A percentile compares a stretch with the other conserved stretches of the same genome.
Conservation (phyloP, 2,113 vertebrate species). For the Rhegmatorhina hoffmannsi region DNA sequence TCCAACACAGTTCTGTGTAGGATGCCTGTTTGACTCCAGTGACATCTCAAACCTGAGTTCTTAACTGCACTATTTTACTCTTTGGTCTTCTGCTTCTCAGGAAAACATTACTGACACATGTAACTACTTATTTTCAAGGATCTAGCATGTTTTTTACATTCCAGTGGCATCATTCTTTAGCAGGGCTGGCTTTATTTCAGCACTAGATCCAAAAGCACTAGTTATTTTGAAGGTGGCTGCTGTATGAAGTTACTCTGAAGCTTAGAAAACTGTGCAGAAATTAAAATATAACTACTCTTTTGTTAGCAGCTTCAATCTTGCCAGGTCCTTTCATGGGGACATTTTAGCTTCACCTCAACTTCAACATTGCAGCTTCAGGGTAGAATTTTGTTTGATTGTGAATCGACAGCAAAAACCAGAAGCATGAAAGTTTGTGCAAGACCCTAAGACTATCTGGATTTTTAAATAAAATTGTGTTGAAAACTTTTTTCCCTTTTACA, state of each 20-base stretch:
- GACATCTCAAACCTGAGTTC: neutral
- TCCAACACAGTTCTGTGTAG: neutral
- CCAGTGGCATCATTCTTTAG: neutral
- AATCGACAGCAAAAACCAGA: neutral
- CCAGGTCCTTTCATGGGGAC: neutral
- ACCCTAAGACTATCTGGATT: neutral
- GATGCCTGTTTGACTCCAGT: neutral
- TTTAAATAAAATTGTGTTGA: neutral
- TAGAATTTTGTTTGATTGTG: neutral
- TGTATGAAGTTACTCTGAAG: neutral
- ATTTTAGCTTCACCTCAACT: neutral
- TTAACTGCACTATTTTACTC: neutral
- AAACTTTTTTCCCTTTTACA: neutral
- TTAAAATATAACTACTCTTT: neutral
- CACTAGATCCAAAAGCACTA: neutral
- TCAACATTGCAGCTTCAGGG: neutral
- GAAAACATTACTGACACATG: neutral
- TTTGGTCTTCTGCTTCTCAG: neutral
- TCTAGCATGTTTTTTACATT: neutral
- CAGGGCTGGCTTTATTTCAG: neutral
- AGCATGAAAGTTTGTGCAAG: neutral
- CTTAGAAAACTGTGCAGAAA: neutral
- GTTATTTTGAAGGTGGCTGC: neutral
- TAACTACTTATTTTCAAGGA: neutral
- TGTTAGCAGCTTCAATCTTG: neutral